Evolutionary conservation across 2,113 vertebrate genomes (phyloP).

Genomic region (Platysteira castanea): DNA sequence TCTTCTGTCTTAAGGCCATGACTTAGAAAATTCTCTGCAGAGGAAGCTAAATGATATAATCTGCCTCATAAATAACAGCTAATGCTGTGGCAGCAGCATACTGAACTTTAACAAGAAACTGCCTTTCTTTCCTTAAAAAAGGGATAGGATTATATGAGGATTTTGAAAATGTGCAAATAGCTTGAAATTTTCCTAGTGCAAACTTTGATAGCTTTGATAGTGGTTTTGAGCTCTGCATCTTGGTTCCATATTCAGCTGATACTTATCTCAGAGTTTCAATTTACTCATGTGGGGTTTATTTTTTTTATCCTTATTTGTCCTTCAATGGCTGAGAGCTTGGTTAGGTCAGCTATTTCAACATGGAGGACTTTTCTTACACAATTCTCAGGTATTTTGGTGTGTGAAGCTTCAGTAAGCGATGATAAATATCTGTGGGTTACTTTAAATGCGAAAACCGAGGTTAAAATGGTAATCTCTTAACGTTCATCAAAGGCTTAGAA

Average conservation of each 20-base stretch:
- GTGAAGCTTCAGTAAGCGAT: neutral
- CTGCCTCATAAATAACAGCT: neutral
- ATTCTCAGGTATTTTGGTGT: neutral
- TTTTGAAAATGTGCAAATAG: neutral
- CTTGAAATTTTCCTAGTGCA: neutral
- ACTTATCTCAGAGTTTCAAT: neutral
- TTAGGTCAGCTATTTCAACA: neutral
- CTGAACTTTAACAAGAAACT: neutral
- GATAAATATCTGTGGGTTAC: neutral
- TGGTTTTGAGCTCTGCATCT: neutral
- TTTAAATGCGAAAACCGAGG: neutral
- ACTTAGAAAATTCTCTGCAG: neutral
- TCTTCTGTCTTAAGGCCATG: constrained; percentile 3
- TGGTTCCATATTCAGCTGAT: neutral
- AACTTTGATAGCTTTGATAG: neutral
- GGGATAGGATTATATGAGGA: neutral
- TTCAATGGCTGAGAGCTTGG: neutral
- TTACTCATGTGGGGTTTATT: neutral
- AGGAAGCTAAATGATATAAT: neutral
- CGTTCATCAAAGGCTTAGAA: neutral
- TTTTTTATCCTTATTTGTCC: neutral
- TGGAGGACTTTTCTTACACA: neutral
- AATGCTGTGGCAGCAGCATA: neutral
- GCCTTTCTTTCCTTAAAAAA: neutral
- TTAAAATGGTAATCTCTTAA: neutral